These are phyloP conservation scores for Ectemnius lituratus DNA, from an alignment of 2,888 invertebrate species.

Conservation along the genomic window DNA sequence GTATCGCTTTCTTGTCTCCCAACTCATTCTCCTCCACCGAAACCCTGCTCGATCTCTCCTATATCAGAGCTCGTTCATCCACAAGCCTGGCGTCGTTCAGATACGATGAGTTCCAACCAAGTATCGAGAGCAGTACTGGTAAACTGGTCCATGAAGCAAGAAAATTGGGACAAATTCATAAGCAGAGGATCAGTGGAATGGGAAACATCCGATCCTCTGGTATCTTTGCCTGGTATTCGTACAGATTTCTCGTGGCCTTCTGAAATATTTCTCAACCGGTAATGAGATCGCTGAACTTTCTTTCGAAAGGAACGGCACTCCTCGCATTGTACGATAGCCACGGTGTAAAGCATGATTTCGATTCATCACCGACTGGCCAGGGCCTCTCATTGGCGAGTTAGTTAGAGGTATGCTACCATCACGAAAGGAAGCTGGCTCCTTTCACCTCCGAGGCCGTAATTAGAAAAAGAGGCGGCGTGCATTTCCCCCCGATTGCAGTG, in stretches of 20 bases:
- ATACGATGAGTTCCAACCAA: too few species aligned
- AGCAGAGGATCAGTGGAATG: background rate
- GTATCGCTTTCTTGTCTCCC: too few species aligned
- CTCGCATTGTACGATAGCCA: background rate
- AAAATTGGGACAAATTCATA: background rate
- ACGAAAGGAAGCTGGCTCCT: too few species aligned
- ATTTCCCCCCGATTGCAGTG: background rate
- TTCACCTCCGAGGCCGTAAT: background rate
- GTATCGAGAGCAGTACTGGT: too few species aligned
- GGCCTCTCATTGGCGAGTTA: background rate
- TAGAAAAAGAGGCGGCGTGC: background rate
- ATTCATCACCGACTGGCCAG: background rate
- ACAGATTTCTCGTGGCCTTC: background rate
- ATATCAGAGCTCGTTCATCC: too few species aligned
- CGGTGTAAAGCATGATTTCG: background rate
- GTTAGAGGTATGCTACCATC: background rate
- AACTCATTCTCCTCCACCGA: too few species aligned
- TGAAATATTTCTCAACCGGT: conserved; percentile 26
- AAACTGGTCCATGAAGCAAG: too few species aligned
- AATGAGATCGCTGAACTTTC: conserved; percentile 50
- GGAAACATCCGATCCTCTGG: background rate
- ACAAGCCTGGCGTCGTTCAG: too few species aligned
- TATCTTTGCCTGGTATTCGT: background rate
- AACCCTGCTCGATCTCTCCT: too few species aligned
- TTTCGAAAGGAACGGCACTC: conserved; percentile 28